Evolutionary conservation across 2,797 vertebrate genomes (phyloP), one percentile per base, ranked within the genome.

Genomic region (Coccyzus lansbergi): DNA sequence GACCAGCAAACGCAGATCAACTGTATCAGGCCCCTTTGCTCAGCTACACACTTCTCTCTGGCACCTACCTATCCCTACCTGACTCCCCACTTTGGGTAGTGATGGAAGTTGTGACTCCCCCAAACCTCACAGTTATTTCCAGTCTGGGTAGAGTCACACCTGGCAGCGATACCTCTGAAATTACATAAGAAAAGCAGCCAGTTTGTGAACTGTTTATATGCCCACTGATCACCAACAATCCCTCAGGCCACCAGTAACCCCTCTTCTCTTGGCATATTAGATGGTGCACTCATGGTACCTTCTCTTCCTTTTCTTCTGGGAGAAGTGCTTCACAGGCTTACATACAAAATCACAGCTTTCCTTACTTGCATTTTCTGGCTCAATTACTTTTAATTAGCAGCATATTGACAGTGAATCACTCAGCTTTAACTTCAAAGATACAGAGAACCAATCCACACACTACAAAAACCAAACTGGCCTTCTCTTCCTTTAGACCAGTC

Each of bases 221-320:
- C 29, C 26, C 10, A 28, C 33, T 28, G 4, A 36, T 15, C 20
- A 36, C 5, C 25, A 67, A 3, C n/a, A 63, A 2, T 22, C 18
- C 40, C 34, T 55, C 44, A 18, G 22, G 42, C 18, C 24, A 48
- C 18, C 7, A 52, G 0, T 25, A 18, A 5, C 5, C 6, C 15
- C 25, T 60, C 7, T 42, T 42, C 10, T 52, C 62, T 65, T 33
- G 58, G 4, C 24, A 14, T n/a, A 77, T 56, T 15, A 28, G 28
- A 10, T 9, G 34, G 1, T 3, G 2, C 5, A 12, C 5, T 59
- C 12, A 11, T 3, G 0, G 3, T 9, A 36, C 10, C 14, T 48
- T 22, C 34, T 60, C 24, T 21, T 46, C 51, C 12, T 64, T 65
- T 67, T 67, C n/a, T 70, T n/a, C 81, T 42, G 24, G 16, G 14